Conservation (phyloP, 2,888 invertebrate species). For the Adelognathus sp. region DNA sequence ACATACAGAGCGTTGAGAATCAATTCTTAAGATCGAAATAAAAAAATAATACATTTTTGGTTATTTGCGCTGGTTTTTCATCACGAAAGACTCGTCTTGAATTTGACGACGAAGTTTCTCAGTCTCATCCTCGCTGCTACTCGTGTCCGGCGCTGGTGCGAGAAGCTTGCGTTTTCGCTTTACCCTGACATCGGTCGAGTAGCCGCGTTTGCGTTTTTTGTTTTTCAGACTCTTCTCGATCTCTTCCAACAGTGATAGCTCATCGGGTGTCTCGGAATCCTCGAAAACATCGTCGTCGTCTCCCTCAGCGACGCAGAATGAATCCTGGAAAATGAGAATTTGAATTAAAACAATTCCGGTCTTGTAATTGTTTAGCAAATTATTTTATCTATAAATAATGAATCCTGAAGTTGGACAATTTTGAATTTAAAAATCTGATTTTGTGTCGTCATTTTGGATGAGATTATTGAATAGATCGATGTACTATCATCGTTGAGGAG, state of each 20-base stretch:
- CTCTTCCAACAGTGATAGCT: constrained; percentile 64
- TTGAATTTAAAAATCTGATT: too few species aligned
- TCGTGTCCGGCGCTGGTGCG: constrained; percentile 18
- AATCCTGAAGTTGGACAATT: too few species aligned
- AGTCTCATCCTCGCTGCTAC: constrained; percentile 74
- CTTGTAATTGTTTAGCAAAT: background rate
- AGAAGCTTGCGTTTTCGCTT: constrained; percentile 55
- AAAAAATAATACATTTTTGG: background rate
- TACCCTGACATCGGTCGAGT: constrained; percentile 20
- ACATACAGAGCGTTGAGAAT: background rate
- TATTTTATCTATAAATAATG: too few species aligned
- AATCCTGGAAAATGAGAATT: constrained; percentile 67
- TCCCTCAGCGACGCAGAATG: constrained; percentile 70
- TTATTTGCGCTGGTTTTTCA: constrained; percentile 24
- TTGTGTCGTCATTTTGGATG: too few species aligned
- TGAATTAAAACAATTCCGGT: constrained; percentile 1
- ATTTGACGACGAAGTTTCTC: constrained; percentile 70
- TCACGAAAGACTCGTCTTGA: constrained; percentile 64
- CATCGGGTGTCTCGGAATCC: constrained; percentile 18
- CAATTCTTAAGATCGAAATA: background rate
- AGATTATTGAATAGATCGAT: too few species aligned
- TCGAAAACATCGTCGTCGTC: constrained; percentile 53
- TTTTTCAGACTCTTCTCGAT: constrained; percentile 59
- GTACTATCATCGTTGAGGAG: too few species aligned
- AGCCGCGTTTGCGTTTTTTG: constrained; percentile 64